Evolutionary conservation across 2,888 invertebrate genomes (phyloP), one percentile per base, ranked within the genome.

Genomic region (Ormyrus nitidulus): DNA sequence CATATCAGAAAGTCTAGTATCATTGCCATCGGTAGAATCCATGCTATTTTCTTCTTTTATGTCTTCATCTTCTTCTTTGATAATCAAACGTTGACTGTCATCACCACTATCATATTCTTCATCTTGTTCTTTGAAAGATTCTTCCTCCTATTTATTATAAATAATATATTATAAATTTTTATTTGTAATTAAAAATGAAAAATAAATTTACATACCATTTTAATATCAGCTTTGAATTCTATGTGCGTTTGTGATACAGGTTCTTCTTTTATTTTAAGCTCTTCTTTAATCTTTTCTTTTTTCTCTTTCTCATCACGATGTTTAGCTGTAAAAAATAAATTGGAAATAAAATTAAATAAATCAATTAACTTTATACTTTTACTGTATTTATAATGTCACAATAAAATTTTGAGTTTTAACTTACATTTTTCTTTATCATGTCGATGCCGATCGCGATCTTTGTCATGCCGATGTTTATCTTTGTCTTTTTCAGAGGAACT

Each of bases 111-210:
- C 89, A 34, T 89, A 87, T 48, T 87, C 85, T 56, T 87, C 88
- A 58, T 88, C 89, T 13, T 92, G 91, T 84, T 93, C 93, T 82
- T 92, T 90, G 70, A 90, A 90, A 62, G 92, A 91, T 85, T 95
- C 94, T 86, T 94, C 94, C 64, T 95, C 94, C 89, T 95, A 70
- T 53, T 95, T 94, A 88, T 95, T 94, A 89, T 94, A 3, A 44
- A 34, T 62, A 13, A 48, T 54, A 46, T 46, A 9, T 54, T 48
- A 59, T 10, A 11, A 11, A 76, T 34, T 34, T 34, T 4, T 34
- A 11, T 62, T n/a, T 69, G 49, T 44, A 56, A n/a, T 34, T 34
- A 59, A 44, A 65, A 54, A 54, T 64, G 7, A 49, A 49, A 49
- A 54, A 11, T 0, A 10, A 58, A 70, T 62, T 72, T 51, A 0